phyloP scores from a whole-genome alignment of 2,113 vertebrate genomes.

The Lampris incognitus region DNA sequence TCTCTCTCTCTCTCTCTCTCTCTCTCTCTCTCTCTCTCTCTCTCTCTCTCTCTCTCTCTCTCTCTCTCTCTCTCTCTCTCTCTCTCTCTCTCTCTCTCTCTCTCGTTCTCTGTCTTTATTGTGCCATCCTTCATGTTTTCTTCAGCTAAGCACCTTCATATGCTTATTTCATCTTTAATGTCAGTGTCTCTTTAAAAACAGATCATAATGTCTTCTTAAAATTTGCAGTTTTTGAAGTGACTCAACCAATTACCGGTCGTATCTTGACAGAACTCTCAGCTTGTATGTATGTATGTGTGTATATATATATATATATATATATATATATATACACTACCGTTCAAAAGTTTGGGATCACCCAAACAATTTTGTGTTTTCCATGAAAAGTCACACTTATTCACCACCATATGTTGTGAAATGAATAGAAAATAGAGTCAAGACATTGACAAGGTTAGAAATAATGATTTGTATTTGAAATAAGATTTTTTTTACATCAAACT shows the following conservation, averaged over 20 bases:
- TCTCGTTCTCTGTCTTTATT: background rate
- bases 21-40: background rate
- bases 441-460: too few species aligned
- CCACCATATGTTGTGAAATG: too few species aligned
- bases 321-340: too few species aligned
- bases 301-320: too few species aligned
- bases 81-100: constrained; percentile 11
- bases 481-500: too few species aligned
- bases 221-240: constrained; percentile 43
- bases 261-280: constrained; percentile 36
- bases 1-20: constrained; percentile 15
- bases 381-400: too few species aligned
- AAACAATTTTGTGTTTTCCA: too few species aligned
- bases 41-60: constrained; percentile 24
- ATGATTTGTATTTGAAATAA: too few species aligned
- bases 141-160: constrained; percentile 24
- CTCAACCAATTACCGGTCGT: constrained; percentile 58
- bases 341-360: too few species aligned
- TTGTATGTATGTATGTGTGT: constrained; percentile 28
- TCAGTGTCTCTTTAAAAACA: constrained; percentile 40
- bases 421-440: too few species aligned
- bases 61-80: constrained; percentile 27
- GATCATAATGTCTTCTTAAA: constrained; percentile 43
- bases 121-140: constrained; percentile 20
- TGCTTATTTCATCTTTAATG: constrained; percentile 37